A percentile compares a stretch with the other conserved stretches of the same genome.
These are phyloP conservation scores for Zaprionus tsacasi DNA, from an alignment of 1,140 invertebrate species.

Conservation along the genomic window DNA sequence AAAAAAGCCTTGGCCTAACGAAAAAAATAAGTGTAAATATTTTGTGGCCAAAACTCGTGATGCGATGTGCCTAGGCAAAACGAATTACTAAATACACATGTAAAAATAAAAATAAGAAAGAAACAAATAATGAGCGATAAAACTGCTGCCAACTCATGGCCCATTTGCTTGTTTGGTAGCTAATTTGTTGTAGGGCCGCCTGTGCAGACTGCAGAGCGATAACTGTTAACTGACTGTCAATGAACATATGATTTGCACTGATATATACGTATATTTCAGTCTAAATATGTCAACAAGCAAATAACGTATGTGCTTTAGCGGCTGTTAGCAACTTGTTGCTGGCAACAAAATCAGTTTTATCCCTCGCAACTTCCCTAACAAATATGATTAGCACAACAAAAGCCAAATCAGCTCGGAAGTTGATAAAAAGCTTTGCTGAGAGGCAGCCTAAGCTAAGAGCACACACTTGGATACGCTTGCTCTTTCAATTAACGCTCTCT, in stretches of 20 bases:
- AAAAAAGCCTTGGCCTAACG: constrained; percentile 49
- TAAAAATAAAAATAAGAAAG: not conserved
- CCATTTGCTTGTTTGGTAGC: constrained; percentile 29
- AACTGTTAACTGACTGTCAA: constrained; percentile 5
- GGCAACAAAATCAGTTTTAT: constrained; percentile 46
- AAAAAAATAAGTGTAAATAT: constrained; percentile 15
- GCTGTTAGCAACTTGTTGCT: constrained; percentile 49
- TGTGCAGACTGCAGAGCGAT: not conserved
- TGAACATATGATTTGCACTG: constrained; percentile 20
- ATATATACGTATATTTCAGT: too few relatives aligned
- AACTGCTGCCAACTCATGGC: constrained; percentile 40
- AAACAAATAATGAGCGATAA: not conserved
- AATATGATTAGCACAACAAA: constrained; percentile 3
- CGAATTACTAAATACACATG: constrained; percentile 1
- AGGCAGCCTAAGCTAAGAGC: constrained; percentile 14
- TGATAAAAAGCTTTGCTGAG: constrained; percentile 16
- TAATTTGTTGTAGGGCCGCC: constrained; percentile 15
- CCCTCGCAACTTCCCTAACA: not conserved
- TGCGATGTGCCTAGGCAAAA: constrained; percentile 12
- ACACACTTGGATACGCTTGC: not conserved
- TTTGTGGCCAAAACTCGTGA: constrained; percentile 35
- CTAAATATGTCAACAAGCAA: constrained; percentile 23
- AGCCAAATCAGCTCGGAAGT: constrained; percentile 8
- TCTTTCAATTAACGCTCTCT: not conserved
- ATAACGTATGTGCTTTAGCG: constrained; percentile 57